Base-by-base conservation (phyloP, 2,888 invertebrate genomes). In the Drosophila paranaensis region DNA sequence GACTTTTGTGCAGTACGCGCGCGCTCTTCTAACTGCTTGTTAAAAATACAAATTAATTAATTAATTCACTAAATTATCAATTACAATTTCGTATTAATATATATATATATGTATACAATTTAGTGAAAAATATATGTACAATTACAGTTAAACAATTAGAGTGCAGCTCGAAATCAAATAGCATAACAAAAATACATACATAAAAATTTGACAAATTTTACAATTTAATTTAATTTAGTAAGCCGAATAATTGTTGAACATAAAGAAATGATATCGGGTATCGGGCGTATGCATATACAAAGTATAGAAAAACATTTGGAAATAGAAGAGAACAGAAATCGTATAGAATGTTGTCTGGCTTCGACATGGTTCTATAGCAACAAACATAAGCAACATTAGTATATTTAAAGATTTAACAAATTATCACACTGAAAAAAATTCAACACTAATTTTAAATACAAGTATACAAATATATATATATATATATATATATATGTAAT, bases 381-480 rank as follows among this genome's bases (percentile, higher is more conserved):
- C 87, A 81, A 79, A 80, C n/a, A 53, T 79, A 71, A 79, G 77
- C 79, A 82, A 84, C 77, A 74, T 74, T 72, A 74, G 67, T 73
- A 61, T 65, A 60, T 62, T 71, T 81, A 71, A 83, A 82, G 74
- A 80, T 83, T 82, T 79, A 87, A 81, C 89, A 89, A 88, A 90
- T 86, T 90, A 90, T 90, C 89, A 90, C 90, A 90, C 88, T 90
- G 85, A 87, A 88, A 79, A 77, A 81, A 79, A 81, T 88, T 81
- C 79, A 87, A 87, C 87, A 83, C 84, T 86, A 86, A 79, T 69
- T 81, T 79, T 82, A 82, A 75, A 71, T 64, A 56, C 70, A 27
- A 58, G 62, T 71, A 71, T 60, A 74, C 74, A 54, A 56, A 55
- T 48, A 64, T 55, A 50, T 30, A 46, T 39, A 56, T 35, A n/a